Evolutionary conservation across 2,113 vertebrate genomes (phyloP), one percentile per base, ranked within the genome.

Genomic region (Ceuthmochares aereus): DNA sequence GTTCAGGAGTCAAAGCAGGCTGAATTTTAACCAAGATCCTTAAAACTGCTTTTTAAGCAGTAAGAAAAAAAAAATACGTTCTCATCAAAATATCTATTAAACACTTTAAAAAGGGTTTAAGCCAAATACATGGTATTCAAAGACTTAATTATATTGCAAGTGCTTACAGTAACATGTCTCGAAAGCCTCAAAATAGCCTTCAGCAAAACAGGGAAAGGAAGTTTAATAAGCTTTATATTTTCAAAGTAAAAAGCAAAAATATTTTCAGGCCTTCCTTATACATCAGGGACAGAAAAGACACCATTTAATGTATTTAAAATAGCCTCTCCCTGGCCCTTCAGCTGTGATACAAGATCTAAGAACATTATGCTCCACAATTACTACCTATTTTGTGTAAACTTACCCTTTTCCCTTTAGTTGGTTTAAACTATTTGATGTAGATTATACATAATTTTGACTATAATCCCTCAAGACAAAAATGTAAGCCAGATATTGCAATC

Each of bases 281-380:
- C 23, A 86, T 30, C 10, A 64, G 42, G 25, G 40, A 62, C 76
- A 14, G 77, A 88, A 88, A 90, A 89, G 47, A 69, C 56, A 69
- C 15, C 40, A 55, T 30, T 77, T 73, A 79, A 45, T 54, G 12
- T 62, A 84, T 55, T 91, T 90, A 36, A 93, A 93, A 87, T 30
- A 93, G 84, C 78, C 86, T 75, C 91, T 89, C 93, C 95, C 89
- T 56, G 64, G 69, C 86, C 93, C 84, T 96, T 90, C 88, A 87
- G 60, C 87, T 91, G 73, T 81, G 60, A 77, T 75, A 72, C 14
- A 80, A 86, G 74, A 94, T 90, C 68, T 92, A 72, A 91, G 73
- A 95, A 95, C 64, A 90, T 40, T 49, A 83, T 0, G 0, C 9
- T 76, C 40, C n/a, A 59, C 59, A 79, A 84, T 81, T 59, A 86